Percentiles rank a stretch among this genome's conserved stretches.
Conservation (phyloP, 1,140 invertebrate species). For the Pogonomyrmex californicus region DNA sequence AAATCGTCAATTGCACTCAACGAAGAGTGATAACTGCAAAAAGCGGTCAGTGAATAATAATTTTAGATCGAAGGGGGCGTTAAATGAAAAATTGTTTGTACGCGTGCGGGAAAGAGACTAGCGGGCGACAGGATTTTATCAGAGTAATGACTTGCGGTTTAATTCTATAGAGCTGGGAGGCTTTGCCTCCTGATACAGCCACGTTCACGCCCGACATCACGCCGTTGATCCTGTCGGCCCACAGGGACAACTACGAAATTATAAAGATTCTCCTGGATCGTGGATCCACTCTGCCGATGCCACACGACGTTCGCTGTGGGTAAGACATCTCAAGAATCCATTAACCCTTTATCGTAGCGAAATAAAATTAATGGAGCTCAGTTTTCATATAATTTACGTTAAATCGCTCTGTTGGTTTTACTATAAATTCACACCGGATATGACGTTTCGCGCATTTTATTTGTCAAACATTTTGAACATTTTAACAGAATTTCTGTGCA, state of each 20-base stretch:
- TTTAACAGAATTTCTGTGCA: background rate
- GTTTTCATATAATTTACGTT: background rate
- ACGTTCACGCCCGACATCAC: constrained; percentile 99
- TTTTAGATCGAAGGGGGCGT: background rate
- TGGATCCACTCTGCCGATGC: constrained; percentile 94
- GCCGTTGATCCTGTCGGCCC: constrained; percentile 97
- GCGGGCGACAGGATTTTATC: background rate
- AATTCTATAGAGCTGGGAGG: constrained; percentile 94
- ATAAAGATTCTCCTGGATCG: constrained; percentile 98
- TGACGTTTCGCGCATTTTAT: background rate
- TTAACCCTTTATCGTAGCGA: background rate
- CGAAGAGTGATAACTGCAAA: background rate
- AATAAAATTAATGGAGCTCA: background rate
- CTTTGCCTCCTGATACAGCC: constrained; percentile 94
- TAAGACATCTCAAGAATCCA: constrained; percentile 66
- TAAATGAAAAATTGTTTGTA: background rate
- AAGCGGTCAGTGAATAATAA: background rate
- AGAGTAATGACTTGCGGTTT: constrained; percentile 42
- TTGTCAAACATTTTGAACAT: background rate
- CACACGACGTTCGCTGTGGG: constrained; percentile 94
- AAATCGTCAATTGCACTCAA: too few relatives aligned
- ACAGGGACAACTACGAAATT: constrained; percentile 99
- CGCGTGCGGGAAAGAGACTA: background rate
- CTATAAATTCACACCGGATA: background rate
- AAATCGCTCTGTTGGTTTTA: background rate